These are phyloP conservation scores for Sphaerodactylus townsendi DNA, from an alignment of 2,113 vertebrate genomes.

Conservation along the genomic window DNA sequence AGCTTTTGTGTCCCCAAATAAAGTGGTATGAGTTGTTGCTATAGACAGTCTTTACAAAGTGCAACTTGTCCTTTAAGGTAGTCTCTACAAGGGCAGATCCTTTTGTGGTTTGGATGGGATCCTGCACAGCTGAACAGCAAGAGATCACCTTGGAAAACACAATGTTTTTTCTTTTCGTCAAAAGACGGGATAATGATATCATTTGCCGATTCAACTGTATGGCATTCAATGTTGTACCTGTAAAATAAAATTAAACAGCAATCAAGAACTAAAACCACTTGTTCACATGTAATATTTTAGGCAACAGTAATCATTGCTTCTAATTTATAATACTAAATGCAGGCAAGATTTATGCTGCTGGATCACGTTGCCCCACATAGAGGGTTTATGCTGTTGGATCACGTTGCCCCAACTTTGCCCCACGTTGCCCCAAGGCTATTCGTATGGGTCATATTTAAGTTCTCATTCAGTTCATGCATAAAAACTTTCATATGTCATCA, in stretches of 20 bases:
- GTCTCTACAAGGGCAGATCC: conserved; percentile 97
- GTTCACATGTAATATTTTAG: background rate
- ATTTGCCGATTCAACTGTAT: conserved; percentile 85
- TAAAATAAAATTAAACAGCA: conserved; percentile 11
- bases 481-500: background rate
- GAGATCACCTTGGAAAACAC: conserved; percentile 94
- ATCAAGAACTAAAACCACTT: too few species aligned
- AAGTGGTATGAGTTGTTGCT: conserved; percentile 67
- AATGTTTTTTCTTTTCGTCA: conserved; percentile 84
- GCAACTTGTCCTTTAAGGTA: conserved; percentile 99
- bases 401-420: background rate
- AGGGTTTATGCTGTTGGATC: background rate
- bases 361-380: background rate
- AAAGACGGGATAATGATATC: conserved; percentile 93
- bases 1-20: conserved; percentile 33
- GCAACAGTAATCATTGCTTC: background rate
- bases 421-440: background rate
- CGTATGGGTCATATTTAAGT: background rate
- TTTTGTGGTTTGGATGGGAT: conserved; percentile 81
- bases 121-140: conserved; percentile 97
- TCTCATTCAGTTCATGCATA: background rate
- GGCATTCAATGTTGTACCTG: conserved; percentile 89
- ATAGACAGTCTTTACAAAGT: conserved; percentile 94
- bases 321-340: background rate
- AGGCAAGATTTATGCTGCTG: background rate